Evolutionary conservation across 2,888 invertebrate species (phyloP).

Genomic region (Rhingia campestris): DNA sequence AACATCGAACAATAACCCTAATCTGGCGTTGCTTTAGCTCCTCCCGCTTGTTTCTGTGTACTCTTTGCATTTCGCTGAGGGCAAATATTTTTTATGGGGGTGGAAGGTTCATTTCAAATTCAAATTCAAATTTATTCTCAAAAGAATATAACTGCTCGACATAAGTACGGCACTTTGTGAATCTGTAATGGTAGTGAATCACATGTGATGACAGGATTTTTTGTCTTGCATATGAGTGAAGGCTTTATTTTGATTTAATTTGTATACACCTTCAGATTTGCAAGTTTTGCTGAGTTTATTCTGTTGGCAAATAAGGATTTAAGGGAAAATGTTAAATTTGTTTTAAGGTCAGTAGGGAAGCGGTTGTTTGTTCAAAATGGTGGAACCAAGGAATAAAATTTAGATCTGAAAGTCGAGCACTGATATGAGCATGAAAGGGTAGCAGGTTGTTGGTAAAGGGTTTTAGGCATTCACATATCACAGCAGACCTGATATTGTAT

Average conservation of each 20-base stretch:
- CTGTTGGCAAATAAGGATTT: too few relatives aligned
- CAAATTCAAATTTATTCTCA: conserved; percentile 54
- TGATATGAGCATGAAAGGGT: too few relatives aligned
- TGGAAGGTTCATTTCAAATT: conserved; percentile 53
- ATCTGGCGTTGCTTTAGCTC: conserved; percentile 46
- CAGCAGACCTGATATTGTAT: too few relatives aligned
- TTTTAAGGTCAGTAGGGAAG: too few relatives aligned
- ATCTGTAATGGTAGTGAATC: conserved; percentile 41
- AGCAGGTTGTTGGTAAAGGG: background rate
- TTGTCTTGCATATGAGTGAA: conserved; percentile 29
- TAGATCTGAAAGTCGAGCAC: too few relatives aligned
- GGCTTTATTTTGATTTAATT: conserved; percentile 38
- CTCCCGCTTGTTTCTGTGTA: conserved; percentile 21
- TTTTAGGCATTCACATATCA: background rate
- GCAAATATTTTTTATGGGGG: background rate
- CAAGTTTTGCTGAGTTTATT: conserved; percentile 14
- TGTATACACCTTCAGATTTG: background rate
- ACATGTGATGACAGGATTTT: conserved; percentile 47
- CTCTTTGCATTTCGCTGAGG: conserved; percentile 4
- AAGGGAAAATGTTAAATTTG: too few relatives aligned
- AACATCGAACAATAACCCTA: conserved; percentile 72
- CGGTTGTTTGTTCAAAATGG: too few relatives aligned
- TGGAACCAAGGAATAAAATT: too few relatives aligned
- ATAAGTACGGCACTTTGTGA: conserved; percentile 62
- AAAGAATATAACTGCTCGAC: conserved; percentile 50